Conservation (phyloP, 1,140 invertebrate species). For the Aphelinus atriplicis region DNA sequence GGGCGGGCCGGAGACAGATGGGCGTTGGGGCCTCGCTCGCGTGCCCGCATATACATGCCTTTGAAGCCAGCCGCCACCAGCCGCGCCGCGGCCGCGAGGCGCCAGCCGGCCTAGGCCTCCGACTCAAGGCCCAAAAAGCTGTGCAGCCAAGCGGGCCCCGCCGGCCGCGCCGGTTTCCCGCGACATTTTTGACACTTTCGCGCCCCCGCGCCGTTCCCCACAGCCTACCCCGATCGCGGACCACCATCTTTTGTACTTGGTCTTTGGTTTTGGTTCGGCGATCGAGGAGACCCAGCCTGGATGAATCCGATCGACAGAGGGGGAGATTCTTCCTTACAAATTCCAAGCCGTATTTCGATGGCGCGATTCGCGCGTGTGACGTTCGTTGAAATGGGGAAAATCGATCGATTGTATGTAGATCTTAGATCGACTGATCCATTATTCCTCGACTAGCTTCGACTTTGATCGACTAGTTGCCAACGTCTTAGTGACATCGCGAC, state of each 20-base stretch:
- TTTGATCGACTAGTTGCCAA: no score
- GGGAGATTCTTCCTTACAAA: no score
- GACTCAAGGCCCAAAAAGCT: neutral
- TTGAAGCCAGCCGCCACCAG: constrained; percentile 61
- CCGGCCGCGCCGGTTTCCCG: no score
- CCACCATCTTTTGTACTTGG: neutral
- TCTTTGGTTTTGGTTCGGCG: constrained; percentile 35
- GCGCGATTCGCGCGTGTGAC: neutral
- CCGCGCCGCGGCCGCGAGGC: constrained; percentile 51
- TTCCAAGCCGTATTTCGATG: no score
- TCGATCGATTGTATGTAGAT: no score
- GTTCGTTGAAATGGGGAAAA: constrained; percentile 31
- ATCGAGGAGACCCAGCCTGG: constrained; percentile 2
- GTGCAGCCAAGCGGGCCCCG: no score
- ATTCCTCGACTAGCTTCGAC: no score
- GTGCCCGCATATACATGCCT: constrained; percentile 52
- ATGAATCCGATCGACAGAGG: no score
- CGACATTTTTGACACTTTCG: no score
- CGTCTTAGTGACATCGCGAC: no score
- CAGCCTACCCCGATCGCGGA: neutral
- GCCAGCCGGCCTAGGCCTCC: constrained; percentile 54
- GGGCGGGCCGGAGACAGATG: constrained; percentile 67
- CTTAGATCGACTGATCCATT: no score
- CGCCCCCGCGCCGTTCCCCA: neutral
- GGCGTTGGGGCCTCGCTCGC: constrained; percentile 56